Base-by-base conservation (phyloP, 1,140 invertebrate genomes). In the Apocrypta bakeri region DNA sequence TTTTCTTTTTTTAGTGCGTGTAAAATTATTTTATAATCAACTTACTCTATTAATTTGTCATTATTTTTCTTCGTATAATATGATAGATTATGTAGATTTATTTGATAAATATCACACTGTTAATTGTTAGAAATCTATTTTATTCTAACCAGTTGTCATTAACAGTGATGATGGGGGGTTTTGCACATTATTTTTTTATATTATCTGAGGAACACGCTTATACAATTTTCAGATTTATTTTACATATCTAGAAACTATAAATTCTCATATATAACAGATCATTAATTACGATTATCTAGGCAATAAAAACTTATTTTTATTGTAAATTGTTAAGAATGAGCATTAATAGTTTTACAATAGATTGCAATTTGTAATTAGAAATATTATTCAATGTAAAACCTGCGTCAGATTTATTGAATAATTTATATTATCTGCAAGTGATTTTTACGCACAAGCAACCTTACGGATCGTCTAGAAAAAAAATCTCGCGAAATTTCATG, bases 301-400 rank as follows among this genome's bases (percentile, higher is more conserved):
- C 64, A 56, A 79, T 21, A 68, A 79, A 81, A 79, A 66, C 69
- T 83, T 76, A 83, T 68, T 85, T 75, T 86, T 79, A 84, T 81
- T 83, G 86, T 87, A 82, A 1, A 78, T 56, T 69, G 33, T 71
- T 82, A 77, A n/a, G n/a, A n/a, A 63, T 66, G 8, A 27, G 29
- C n/a, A 72, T 29, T 40, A 11, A 72, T 71, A 78, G 21, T 29
- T 63, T 63, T 56, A 63, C 24, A n/a, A n/a, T n/a, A n/a, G n/a
- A n/a, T n/a, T 69, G 27, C 27, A 77, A 76, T 40, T 56, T 71
- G 42, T 77, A 42, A 69, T 76, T 82, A 1, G n/a, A 17, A 74
- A 68, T 69, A 68, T n/a, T 56, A 68, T 75, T 81, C 3, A 68
- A 74, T 64, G 37, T 33, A 66, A 75, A 69, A 69, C 25, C 21